Evolutionary conservation across 2,797 vertebrate species (phyloP).

Genomic region (Chelidonichthys spinosus): DNA sequence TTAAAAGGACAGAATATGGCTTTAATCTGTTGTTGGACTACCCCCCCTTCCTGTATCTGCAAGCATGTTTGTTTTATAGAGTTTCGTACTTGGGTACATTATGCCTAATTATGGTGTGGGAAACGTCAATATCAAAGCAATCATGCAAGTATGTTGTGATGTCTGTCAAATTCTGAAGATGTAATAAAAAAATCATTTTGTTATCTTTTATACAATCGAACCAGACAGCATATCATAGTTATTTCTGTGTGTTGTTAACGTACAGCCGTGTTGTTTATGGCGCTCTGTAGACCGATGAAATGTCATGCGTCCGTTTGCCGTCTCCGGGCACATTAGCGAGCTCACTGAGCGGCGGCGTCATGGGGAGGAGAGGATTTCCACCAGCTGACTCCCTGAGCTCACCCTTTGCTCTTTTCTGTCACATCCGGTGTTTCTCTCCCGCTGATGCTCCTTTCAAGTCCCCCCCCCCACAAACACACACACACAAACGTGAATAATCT

Average conservation of each 20-base stretch:
- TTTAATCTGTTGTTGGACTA: conserved; percentile 77
- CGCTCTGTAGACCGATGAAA: conserved; percentile 38
- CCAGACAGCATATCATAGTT: conserved; percentile 59
- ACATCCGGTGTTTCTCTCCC: conserved; percentile 33
- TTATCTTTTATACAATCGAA: conserved; percentile 83
- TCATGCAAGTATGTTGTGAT: conserved; percentile 83
- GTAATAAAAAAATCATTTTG: conserved; percentile 84
- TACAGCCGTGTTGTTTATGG: not conserved
- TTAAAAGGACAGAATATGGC: conserved; percentile 74
- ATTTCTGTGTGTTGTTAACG: conserved; percentile 47
- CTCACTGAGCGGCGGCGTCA: conserved; percentile 61
- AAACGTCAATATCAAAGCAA: conserved; percentile 73
- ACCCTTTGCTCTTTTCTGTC: conserved; percentile 45
- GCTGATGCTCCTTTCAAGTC: conserved; percentile 29
- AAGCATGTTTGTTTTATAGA: conserved; percentile 83
- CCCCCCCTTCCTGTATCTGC: conserved; percentile 61
- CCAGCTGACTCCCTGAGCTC: conserved; percentile 45
- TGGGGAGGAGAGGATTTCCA: conserved; percentile 60
- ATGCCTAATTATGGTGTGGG: conserved; percentile 74
- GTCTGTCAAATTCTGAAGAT: conserved; percentile 79
- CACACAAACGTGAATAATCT: conserved; percentile 48
- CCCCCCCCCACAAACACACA: conserved; percentile 18
- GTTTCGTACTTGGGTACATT: conserved; percentile 73
- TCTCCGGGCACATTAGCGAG: conserved; percentile 59
- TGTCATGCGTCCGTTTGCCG: conserved; percentile 38